Evolutionary conservation across 2,113 vertebrate genomes (phyloP).

Genomic region (Paralichthys olivaceus): DNA sequence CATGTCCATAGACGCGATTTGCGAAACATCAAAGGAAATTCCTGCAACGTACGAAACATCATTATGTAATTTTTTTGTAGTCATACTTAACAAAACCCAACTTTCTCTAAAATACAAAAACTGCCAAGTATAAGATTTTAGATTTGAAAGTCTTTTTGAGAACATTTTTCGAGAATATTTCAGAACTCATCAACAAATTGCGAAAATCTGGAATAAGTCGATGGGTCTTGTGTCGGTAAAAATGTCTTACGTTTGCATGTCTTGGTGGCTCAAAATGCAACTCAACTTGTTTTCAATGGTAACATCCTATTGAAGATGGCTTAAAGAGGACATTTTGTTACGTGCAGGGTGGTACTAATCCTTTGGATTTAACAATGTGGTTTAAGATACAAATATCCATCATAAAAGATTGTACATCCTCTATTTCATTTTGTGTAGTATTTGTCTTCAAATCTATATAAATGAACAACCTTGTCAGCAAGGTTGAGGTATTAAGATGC

Average conservation of each 20-base stretch:
- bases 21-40: conserved; percentile 17
- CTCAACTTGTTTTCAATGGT: conserved; percentile 19
- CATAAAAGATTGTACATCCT: conserved; percentile 18
- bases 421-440: conserved; percentile 2
- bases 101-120: not conserved
- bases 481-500: conserved; percentile 22
- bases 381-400: conserved; percentile 17
- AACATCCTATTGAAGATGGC: conserved; percentile 24
- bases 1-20: conserved; percentile 32
- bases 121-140: not conserved
- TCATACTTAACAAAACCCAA: conserved; percentile 2
- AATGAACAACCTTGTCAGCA: conserved; percentile 24
- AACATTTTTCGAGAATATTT: not conserved
- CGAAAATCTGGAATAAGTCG: conserved; percentile 9
- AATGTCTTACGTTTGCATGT: conserved; percentile 13
- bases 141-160: not conserved
- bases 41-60: conserved; percentile 57
- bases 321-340: conserved; percentile 50
- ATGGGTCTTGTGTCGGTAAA: conserved; percentile 2
- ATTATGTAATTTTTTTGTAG: conserved; percentile 7
- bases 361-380: conserved; percentile 45
- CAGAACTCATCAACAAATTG: conserved; percentile 30
- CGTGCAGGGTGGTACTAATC: conserved; percentile 44
- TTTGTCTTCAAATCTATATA: conserved; percentile 11
- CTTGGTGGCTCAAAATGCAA: conserved; percentile 15